Conservation (phyloP, 2,113 vertebrate genomes). For the Pleuronectes platessa region DNA sequence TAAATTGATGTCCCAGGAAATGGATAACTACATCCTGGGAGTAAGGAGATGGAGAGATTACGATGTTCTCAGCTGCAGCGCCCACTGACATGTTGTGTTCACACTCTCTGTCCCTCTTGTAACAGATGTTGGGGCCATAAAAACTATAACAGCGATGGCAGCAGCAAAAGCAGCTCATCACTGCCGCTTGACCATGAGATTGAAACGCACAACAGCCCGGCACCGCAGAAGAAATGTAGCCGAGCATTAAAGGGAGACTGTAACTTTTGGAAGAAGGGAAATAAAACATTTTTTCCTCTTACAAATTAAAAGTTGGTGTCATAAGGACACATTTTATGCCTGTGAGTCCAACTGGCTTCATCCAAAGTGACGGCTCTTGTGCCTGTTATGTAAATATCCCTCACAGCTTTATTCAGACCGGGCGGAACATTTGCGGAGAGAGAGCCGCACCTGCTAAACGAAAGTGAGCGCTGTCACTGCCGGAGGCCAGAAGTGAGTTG, state of each 20-base stretch:
- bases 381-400: neutral
- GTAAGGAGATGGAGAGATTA: conserved; percentile 21
- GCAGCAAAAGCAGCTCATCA: conserved; percentile 28
- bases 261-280: no score
- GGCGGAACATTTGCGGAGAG: neutral
- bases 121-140: conserved; percentile 35
- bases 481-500: neutral
- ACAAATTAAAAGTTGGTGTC: no score
- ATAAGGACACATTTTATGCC: no score
- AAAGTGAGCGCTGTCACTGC: neutral
- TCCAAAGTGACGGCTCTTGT: neutral
- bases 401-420: neutral
- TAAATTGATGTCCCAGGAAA: conserved; percentile 57
- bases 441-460: neutral
- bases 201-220: neutral
- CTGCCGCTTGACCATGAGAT: conserved; percentile 27
- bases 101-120: conserved; percentile 9
- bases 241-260: neutral
- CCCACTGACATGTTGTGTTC: conserved; percentile 46
- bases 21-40: conserved; percentile 59
- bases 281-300: no score
- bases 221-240: neutral
- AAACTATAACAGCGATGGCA: conserved; percentile 17
- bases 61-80: conserved; percentile 30
- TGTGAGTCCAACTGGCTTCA: no score